Evolutionary conservation across 2,888 invertebrate genomes (phyloP).

Genomic region (Ichneumoninae sp.): DNA sequence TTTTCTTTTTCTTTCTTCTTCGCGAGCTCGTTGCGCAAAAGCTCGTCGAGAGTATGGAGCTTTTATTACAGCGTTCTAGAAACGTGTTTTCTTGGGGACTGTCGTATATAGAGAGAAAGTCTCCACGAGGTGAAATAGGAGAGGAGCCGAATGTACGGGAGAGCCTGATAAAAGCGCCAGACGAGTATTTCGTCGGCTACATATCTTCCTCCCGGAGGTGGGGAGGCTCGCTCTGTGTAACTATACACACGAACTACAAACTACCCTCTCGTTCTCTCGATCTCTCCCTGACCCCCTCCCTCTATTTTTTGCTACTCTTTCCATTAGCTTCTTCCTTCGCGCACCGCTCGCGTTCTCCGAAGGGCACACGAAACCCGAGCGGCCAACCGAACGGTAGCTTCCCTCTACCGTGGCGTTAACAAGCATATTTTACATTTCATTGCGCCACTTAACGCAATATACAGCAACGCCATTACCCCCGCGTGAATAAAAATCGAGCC

Average conservation of each 20-base stretch:
- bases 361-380: constrained; percentile 1
- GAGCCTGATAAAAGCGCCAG: constrained; percentile 62
- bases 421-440: constrained; percentile 83
- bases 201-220: constrained; percentile 43
- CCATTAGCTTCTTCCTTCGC: constrained; percentile 37
- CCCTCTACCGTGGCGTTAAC: constrained; percentile 74
- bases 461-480: constrained; percentile 69
- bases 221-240: constrained; percentile 38
- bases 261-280: constrained; percentile 24
- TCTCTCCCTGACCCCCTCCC: constrained; percentile 14
- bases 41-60: not conserved
- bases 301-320: constrained; percentile 43
- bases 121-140: constrained; percentile 29
- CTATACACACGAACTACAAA: constrained; percentile 55
- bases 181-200: constrained; percentile 58
- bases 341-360: constrained; percentile 4
- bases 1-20: not conserved
- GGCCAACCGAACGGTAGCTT: constrained; percentile 20
- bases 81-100: constrained; percentile 37
- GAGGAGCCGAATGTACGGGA: constrained; percentile 61
- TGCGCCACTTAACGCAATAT: constrained; percentile 80
- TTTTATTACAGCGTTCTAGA: not conserved
- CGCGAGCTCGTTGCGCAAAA: not conserved
- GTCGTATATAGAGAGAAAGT: not conserved
- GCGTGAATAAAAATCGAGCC: constrained; percentile 75